These are phyloP conservation scores for Enhydra lutris DNA, from an alignment of 2,113 vertebrate species.

Conservation along the genomic window DNA sequence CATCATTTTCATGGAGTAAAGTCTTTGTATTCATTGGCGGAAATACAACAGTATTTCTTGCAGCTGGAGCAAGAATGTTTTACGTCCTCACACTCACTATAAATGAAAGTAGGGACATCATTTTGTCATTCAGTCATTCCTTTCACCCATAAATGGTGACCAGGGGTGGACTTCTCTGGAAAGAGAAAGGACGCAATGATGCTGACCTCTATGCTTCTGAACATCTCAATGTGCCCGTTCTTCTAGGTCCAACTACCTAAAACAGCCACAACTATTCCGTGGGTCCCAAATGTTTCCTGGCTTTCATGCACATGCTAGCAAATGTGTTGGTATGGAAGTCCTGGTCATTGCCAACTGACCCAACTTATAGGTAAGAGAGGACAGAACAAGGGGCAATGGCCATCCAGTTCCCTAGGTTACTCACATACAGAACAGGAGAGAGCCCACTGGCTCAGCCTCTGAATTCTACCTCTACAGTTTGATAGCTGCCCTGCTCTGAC, in stretches of 20 bases:
- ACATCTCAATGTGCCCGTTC: not conserved
- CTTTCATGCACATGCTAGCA: not conserved
- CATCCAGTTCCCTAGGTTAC: not conserved
- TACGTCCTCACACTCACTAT: not conserved
- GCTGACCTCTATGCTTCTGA: not conserved
- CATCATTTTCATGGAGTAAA: not conserved
- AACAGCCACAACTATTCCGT: not conserved
- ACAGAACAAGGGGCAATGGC: not conserved
- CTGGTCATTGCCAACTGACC: not conserved
- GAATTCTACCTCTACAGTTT: not conserved
- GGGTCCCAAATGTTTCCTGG: not conserved
- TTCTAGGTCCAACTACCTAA: not conserved
- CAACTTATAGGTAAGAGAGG: not conserved
- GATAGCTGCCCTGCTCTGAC: not conserved
- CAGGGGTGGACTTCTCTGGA: not conserved
- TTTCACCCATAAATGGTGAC: not conserved
- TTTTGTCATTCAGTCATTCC: not conserved
- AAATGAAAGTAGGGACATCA: not conserved
- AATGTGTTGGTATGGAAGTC: not conserved
- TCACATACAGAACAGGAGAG: not conserved
- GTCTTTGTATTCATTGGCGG: not conserved
- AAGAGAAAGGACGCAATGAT: not conserved
- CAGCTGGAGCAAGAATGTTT: not conserved
- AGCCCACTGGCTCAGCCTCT: not conserved
- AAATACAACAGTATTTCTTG: not conserved